Conservation (phyloP, 2,113 vertebrate species). For the Pteropus alecto region DNA sequence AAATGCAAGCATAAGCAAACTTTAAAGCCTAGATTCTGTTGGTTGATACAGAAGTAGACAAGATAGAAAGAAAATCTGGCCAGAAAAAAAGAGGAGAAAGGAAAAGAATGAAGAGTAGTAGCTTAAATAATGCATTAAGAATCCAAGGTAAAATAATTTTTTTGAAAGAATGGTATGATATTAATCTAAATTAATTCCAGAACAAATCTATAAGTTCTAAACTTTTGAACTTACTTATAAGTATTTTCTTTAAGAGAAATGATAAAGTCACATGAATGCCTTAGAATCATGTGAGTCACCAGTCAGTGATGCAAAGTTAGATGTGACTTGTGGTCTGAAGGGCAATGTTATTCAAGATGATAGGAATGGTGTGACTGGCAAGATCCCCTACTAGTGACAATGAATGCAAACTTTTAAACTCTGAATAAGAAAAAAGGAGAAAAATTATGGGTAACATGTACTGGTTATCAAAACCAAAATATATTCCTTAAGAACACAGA, state of each 20-base stretch:
- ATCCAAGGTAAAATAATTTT: not conserved
- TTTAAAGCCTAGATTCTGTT: not conserved
- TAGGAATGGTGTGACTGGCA: not conserved
- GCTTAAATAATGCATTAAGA: not conserved
- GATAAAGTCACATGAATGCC: not conserved
- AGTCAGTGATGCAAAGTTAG: not conserved
- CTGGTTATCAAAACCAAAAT: not conserved
- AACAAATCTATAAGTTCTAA: not conserved
- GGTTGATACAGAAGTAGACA: not conserved
- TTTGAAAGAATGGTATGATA: not conserved
- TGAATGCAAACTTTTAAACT: not conserved
- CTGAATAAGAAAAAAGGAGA: not conserved
- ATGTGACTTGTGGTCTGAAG: not conserved
- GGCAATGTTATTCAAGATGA: not conserved
- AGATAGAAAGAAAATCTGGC: constrained; percentile 12
- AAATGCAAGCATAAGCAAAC: not conserved
- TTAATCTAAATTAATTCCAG: not conserved
- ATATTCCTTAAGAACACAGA: not conserved
- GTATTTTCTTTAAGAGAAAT: not conserved
- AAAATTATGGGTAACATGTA: not conserved
- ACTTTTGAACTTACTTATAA: not conserved
- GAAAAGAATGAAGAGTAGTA: not conserved
- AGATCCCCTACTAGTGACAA: not conserved
- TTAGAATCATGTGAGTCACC: not conserved
- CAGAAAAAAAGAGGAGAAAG: not conserved